Conservation (phyloP, 2,113 vertebrate genomes). For the Antechinus flavipes region DNA sequence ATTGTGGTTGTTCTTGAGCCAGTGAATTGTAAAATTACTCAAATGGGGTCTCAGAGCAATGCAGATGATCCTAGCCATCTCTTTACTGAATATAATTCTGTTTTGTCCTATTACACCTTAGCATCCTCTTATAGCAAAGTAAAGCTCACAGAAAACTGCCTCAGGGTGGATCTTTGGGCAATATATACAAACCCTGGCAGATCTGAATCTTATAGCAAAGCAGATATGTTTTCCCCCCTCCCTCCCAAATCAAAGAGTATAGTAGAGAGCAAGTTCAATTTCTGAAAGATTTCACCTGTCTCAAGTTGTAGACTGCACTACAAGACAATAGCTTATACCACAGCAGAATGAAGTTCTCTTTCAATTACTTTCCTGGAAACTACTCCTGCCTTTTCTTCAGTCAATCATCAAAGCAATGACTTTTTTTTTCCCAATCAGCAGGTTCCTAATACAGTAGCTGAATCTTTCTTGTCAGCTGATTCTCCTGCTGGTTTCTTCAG, state of each 20-base stretch:
- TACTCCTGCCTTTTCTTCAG: background rate
- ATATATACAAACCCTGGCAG: background rate
- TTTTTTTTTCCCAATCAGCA: background rate
- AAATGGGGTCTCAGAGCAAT: background rate
- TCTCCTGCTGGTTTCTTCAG: background rate
- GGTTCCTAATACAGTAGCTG: background rate
- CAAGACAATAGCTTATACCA: background rate
- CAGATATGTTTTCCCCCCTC: background rate
- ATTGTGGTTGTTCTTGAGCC: background rate
- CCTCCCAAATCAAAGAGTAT: background rate
- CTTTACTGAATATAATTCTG: background rate
- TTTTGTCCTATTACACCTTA: background rate
- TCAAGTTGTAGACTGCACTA: background rate
- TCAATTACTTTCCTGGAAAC: background rate
- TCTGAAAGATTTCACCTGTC: background rate
- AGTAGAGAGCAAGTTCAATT: background rate
- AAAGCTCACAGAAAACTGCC: background rate
- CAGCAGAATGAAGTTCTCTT: background rate
- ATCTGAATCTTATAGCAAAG: background rate
- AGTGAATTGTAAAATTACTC: background rate
- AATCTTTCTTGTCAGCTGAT: background rate
- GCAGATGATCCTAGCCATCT: background rate
- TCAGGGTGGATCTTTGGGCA: background rate
- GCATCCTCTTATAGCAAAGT: background rate
- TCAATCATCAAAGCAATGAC: background rate